phyloP scores from a whole-genome alignment of 23 tunicate genomes.

The Halocynthia roretzi region DNA sequence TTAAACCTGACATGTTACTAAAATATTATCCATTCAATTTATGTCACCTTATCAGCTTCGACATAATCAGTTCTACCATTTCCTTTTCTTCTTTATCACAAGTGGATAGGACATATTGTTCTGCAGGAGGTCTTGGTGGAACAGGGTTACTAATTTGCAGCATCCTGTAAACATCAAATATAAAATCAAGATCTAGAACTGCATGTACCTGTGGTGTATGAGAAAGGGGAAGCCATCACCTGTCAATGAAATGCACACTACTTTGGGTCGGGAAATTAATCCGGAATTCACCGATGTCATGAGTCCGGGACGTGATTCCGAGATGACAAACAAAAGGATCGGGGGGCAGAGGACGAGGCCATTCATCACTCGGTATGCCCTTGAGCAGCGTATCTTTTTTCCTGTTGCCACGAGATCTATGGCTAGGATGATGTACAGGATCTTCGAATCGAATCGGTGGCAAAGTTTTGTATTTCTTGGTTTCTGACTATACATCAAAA shows the following conservation, averaged over 20 bases:
- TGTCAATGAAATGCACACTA: slow-evolving; percentile 56
- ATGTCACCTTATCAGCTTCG: slow-evolving; percentile 59
- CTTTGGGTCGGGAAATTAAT: slow-evolving; percentile 35
- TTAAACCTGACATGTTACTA: no score
- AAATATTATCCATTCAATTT: neutral
- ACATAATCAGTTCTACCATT: slow-evolving; percentile 48
- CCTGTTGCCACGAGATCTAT: slow-evolving; percentile 51
- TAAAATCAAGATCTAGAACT: neutral
- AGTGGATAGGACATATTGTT: slow-evolving; percentile 46
- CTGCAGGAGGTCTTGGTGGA: slow-evolving; percentile 25
- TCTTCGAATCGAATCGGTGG: slow-evolving; percentile 88
- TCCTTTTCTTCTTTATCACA: slow-evolving; percentile 65
- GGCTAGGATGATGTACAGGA: slow-evolving; percentile 75
- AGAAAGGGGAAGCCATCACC: slow-evolving; percentile 26
- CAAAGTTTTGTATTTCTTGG: slow-evolving; percentile 56
- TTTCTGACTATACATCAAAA: slow-evolving; percentile 40
- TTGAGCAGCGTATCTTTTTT: slow-evolving; percentile 25
- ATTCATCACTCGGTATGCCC: slow-evolving; percentile 26
- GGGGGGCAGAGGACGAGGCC: slow-evolving; percentile 76
- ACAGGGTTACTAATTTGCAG: slow-evolving; percentile 63
- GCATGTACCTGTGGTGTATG: neutral
- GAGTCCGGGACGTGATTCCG: slow-evolving; percentile 84
- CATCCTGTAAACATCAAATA: slow-evolving; percentile 20
- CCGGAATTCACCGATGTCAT: slow-evolving; percentile 80
- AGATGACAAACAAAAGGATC: slow-evolving; percentile 63